phyloP scores from a whole-genome alignment of 2,113 vertebrate species.

The Cettia cetti region DNA sequence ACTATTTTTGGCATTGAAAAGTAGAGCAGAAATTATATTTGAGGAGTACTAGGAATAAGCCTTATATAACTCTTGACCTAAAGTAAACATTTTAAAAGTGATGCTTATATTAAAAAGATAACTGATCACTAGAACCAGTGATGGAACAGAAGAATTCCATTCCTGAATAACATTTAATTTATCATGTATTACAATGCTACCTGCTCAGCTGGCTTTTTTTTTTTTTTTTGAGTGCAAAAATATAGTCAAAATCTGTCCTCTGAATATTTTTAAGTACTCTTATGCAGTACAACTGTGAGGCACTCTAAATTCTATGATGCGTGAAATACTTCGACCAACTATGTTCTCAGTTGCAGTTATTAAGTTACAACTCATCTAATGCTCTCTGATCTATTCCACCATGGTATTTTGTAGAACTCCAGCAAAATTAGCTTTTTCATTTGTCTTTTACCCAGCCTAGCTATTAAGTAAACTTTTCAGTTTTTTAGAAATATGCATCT shows the following conservation, averaged over 20 bases:
- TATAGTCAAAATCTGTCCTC: neutral
- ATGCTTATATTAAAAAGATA: neutral
- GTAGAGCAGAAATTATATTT: neutral
- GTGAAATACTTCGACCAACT: neutral
- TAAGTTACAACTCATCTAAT: neutral
- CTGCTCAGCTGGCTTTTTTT: neutral
- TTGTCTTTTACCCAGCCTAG: neutral
- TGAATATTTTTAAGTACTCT: neutral
- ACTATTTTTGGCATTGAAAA: conserved; percentile 18
- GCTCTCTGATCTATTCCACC: neutral
- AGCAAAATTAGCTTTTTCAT: neutral
- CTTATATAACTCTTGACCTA: conserved; percentile 1
- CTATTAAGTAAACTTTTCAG: neutral
- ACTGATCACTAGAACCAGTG: neutral
- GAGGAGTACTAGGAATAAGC: neutral
- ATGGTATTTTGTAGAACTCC: neutral
- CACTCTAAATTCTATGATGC: neutral
- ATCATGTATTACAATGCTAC: neutral
- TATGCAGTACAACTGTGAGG: neutral
- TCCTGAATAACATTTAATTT: neutral
- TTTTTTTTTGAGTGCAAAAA: neutral
- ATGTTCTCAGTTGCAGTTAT: neutral
- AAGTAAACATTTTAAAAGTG: neutral
- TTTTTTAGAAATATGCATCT: neutral
- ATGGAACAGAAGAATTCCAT: neutral